A percentile compares a stretch with the other conserved stretches of the same genome.
Evolutionary conservation across 2,113 vertebrate species (phyloP).

Genomic region (Probosciger aterrimus): DNA sequence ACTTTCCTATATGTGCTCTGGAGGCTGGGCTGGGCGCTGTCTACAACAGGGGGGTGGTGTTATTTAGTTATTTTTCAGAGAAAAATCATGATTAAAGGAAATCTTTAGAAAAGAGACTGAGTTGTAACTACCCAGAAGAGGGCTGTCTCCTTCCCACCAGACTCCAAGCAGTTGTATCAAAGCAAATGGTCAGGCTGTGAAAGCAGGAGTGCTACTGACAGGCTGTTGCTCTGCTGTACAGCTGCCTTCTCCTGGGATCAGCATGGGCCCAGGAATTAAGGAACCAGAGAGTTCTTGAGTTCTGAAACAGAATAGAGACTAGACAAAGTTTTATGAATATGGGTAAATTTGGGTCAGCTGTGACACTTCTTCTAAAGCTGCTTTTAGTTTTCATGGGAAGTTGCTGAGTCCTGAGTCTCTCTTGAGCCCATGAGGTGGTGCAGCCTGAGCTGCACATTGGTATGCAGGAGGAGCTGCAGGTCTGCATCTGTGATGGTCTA

Average conservation of each 20-base stretch:
- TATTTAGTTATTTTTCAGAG: neutral
- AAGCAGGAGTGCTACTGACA: neutral
- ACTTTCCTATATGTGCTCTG: neutral
- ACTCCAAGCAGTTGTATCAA: neutral
- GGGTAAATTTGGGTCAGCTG: neutral
- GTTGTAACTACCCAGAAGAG: neutral
- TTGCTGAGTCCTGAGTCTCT: neutral
- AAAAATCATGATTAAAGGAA: neutral
- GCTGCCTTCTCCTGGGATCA: neutral
- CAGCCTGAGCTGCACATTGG: neutral
- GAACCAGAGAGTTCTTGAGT: neutral
- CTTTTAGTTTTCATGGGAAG: neutral
- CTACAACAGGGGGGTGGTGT: too few relatives aligned
- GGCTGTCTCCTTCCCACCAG: neutral
- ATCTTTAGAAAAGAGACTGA: neutral
- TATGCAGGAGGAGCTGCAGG: slow-evolving; percentile 14
- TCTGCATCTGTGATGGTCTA: slow-evolving; percentile 33
- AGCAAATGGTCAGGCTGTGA: neutral
- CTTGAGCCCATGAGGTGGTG: neutral
- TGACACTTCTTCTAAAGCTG: neutral
- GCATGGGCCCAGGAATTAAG: neutral
- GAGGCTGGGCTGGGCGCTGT: too few relatives aligned
- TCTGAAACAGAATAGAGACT: neutral
- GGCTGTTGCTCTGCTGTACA: neutral
- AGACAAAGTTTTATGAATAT: neutral